Evolutionary conservation across 2,113 vertebrate genomes (phyloP).

Genomic region (Leucoraja erinaceus): DNA sequence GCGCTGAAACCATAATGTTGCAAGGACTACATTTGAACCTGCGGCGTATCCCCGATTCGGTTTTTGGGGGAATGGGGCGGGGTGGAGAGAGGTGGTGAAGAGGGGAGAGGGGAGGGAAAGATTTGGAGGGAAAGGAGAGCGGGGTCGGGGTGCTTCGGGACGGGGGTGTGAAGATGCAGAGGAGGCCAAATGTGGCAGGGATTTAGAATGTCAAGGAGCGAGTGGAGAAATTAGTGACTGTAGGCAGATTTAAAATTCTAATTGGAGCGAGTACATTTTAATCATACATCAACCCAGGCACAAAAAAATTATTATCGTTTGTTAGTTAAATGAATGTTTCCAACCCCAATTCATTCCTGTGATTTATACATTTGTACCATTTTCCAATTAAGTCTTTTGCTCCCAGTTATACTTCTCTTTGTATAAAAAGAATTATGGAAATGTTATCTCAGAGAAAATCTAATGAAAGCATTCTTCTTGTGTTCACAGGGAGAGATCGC

Average conservation of each 20-base stretch:
- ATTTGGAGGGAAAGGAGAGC: no score
- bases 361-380: background rate
- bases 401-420: background rate
- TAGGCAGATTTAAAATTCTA: background rate
- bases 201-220: no score
- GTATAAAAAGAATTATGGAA: background rate
- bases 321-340: background rate
- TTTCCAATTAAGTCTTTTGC: slow-evolving; percentile 3
- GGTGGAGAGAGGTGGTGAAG: no score
- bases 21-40: no score
- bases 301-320: background rate
- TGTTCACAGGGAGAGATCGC: background rate
- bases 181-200: no score
- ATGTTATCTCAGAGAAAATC: slow-evolving; percentile 2
- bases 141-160: no score
- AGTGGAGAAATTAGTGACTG: no score
- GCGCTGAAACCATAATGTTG: no score
- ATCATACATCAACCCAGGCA: background rate
- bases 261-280: background rate
- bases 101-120: no score
- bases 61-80: no score
- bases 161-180: no score
- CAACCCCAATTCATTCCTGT: background rate
- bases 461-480: slow-evolving; percentile 1
- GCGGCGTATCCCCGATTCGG: no score